A percentile compares a stretch with the other conserved stretches of the same genome.
These are phyloP conservation scores for Rhinichthys klamathensis DNA, from an alignment of 2,113 vertebrate species.

Conservation along the genomic window DNA sequence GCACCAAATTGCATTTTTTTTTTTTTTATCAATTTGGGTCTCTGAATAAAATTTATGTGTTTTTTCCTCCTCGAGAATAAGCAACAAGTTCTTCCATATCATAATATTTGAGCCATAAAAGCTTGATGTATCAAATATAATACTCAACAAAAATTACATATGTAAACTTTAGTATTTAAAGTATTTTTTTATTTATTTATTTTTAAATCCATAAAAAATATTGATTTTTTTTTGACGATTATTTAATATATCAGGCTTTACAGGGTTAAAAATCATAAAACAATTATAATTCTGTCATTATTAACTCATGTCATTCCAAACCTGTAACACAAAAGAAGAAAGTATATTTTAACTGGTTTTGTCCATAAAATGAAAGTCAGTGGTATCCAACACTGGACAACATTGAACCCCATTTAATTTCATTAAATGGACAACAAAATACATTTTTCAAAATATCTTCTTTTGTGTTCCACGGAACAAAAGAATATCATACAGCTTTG, in stretches of 20 bases:
- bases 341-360: too few relatives aligned
- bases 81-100: neutral
- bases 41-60: too few relatives aligned
- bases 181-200: too few relatives aligned
- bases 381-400: too few relatives aligned
- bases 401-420: neutral
- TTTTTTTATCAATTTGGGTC: too few relatives aligned
- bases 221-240: neutral
- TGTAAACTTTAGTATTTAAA: too few relatives aligned
- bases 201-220: neutral
- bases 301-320: neutral
- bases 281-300: neutral
- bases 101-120: neutral
- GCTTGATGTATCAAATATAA: neutral
- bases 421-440: neutral
- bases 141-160: neutral
- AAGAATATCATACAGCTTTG: neutral
- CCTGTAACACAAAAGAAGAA: neutral
- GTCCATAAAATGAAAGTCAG: too few relatives aligned
- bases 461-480: neutral
- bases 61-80: neutral
- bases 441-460: neutral
- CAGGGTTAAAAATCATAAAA: neutral
- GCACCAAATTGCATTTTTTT: too few relatives aligned
- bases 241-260: neutral